These are phyloP conservation scores for Amphiprion ocellaris DNA, from an alignment of 2,113 vertebrate species.

Conservation along the genomic window DNA sequence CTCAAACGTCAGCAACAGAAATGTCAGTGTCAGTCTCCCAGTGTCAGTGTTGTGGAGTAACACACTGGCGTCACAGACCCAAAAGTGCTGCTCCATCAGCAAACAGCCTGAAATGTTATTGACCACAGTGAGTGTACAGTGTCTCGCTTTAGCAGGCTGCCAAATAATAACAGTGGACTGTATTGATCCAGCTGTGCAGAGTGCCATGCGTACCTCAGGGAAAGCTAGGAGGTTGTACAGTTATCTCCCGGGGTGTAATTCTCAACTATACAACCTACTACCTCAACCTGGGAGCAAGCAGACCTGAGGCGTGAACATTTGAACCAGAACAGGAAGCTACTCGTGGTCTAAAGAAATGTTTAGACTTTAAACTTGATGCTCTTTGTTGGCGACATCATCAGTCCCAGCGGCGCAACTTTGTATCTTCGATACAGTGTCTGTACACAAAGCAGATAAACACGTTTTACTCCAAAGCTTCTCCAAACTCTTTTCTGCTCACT, in stretches of 20 bases:
- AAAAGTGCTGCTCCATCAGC: slow-evolving; percentile 29
- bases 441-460: slow-evolving; percentile 44
- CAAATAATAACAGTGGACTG: slow-evolving; percentile 20
- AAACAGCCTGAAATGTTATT: slow-evolving; percentile 34
- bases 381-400: background rate
- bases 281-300: slow-evolving; percentile 95
- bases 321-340: slow-evolving; percentile 3
- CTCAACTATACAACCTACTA: slow-evolving; percentile 99
- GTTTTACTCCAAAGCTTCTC: slow-evolving; percentile 20
- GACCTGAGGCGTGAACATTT: slow-evolving; percentile 14
- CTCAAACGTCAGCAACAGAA: background rate
- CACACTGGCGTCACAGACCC: background rate
- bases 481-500: slow-evolving; percentile 25
- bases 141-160: slow-evolving; percentile 8
- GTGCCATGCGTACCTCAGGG: slow-evolving; percentile 89
- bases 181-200: slow-evolving; percentile 57
- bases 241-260: slow-evolving; percentile 98
- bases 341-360: background rate
- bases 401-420: slow-evolving; percentile 15
- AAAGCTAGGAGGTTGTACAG: slow-evolving; percentile 99
- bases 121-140: background rate
- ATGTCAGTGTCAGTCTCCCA: background rate
- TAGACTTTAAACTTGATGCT: background rate
- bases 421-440: slow-evolving; percentile 40
- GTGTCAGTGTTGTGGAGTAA: background rate